A percentile compares a stretch with the other conserved stretches of the same genome.
phyloP scores from a whole-genome alignment of 2,113 vertebrate genomes.

The Labrus mixtus region DNA sequence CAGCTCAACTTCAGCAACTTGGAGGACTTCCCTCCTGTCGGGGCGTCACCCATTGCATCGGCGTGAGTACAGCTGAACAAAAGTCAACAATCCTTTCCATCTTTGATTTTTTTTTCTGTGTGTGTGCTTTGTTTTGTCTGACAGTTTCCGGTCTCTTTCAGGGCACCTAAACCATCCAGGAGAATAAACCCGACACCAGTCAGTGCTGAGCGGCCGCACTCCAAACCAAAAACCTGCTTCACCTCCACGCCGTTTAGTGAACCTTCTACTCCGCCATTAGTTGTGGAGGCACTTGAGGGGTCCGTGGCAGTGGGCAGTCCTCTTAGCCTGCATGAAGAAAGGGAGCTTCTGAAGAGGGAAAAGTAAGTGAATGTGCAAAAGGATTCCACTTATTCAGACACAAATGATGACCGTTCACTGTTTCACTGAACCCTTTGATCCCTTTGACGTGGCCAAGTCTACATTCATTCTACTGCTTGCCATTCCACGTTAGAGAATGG shows the following conservation, averaged over 20 bases:
- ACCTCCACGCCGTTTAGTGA: slow-evolving; percentile 92
- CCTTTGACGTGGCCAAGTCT: too few species aligned
- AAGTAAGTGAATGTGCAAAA: slow-evolving; percentile 80
- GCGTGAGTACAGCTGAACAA: slow-evolving; percentile 78
- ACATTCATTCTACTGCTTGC: too few species aligned
- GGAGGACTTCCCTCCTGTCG: slow-evolving; percentile 97
- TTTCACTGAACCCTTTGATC: too few species aligned
- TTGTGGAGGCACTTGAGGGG: slow-evolving; percentile 75
- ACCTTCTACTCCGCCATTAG: slow-evolving; percentile 74
- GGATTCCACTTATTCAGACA: too few species aligned
- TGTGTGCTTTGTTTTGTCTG: neutral
- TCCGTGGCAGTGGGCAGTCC: slow-evolving; percentile 62
- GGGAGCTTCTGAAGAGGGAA: slow-evolving; percentile 94
- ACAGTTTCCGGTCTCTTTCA: slow-evolving; percentile 58
- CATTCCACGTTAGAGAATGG: too few species aligned
- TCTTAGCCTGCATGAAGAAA: slow-evolving; percentile 91
- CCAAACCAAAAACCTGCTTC: slow-evolving; percentile 96
- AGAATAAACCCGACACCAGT: slow-evolving; percentile 98
- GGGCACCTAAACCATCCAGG: slow-evolving; percentile 91
- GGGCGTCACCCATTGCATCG: slow-evolving; percentile 79
- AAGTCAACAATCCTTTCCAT: neutral
- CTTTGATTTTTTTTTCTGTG: neutral
- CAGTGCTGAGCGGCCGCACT: slow-evolving; percentile 90
- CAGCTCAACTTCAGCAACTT: slow-evolving; percentile 94
- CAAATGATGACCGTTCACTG: too few species aligned